phyloP scores from a whole-genome alignment of 2,797 vertebrate genomes.

The Octomys mimax region DNA sequence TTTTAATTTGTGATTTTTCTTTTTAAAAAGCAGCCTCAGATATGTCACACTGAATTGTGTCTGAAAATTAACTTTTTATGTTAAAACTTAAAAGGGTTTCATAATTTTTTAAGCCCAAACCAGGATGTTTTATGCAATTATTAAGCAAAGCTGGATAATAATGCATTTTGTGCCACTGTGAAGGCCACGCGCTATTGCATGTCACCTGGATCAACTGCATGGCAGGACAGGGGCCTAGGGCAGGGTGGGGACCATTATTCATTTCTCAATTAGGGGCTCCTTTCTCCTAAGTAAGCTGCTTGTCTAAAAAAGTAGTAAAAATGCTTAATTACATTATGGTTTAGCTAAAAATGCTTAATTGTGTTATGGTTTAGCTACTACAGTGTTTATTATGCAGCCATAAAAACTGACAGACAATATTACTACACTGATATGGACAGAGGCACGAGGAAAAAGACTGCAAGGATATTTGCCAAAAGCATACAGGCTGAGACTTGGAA shows the following conservation, averaged over 20 bases:
- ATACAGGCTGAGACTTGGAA: neutral
- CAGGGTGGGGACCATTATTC: neutral
- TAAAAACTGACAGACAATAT: conserved; percentile 8
- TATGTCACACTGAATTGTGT: conserved; percentile 43
- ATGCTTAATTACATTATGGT: neutral
- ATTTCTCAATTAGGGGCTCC: neutral
- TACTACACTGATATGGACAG: neutral
- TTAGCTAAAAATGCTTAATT: conserved; percentile 15
- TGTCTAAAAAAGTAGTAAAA: conserved; percentile 39
- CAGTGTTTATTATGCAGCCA: neutral
- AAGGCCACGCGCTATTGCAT: rapidly evolving
- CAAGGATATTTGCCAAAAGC: conserved; percentile 1
- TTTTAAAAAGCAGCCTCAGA: conserved; percentile 26
- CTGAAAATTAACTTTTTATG: conserved; percentile 17
- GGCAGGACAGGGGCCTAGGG: neutral
- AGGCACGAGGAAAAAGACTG: neutral
- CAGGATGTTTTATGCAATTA: neutral
- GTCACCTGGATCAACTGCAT: neutral
- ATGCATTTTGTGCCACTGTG: neutral
- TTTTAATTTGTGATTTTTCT: conserved; percentile 20
- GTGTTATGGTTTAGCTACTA: neutral
- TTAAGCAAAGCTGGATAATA: neutral
- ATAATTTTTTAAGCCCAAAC: conserved; percentile 35
- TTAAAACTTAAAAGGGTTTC: conserved; percentile 10
- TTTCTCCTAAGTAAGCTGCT: neutral